Evolutionary conservation across 2,888 invertebrate genomes (phyloP), one percentile per base, ranked within the genome.

Genomic region (Lottia scabra): DNA sequence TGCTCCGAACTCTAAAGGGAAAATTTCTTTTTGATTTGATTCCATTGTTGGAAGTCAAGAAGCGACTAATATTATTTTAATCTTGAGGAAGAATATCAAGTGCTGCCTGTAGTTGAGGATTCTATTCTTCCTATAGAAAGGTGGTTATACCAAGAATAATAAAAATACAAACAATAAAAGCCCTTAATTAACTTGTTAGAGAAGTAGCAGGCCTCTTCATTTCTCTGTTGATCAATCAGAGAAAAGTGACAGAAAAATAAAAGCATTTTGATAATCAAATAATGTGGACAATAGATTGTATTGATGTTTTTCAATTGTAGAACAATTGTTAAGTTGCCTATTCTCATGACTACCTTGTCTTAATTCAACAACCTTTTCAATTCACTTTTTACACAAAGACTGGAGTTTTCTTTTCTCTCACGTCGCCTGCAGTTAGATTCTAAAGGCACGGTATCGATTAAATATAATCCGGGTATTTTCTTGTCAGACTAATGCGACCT

Each of bases 251-350:
- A 56, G 56, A 56, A 56, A 56, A 56, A 56, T 56, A 56, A 56
- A 56, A 56, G 56, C 56, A 23, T 56, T 56, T 56, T 56, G 56
- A 56, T 56, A 56, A 56, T 56, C 56, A 56, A 56, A 56, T 56
- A 56, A 19, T 56, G 56, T 56, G 23, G 23, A 56, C 56, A 56
- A 56, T 56, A 23, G 56, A 13, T 23, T 38, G 19, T 56, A 56
- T 56, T 56, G 56, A 56, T 56, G 56, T 56, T 23, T 23, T 23
- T 23, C 56, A 56, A 23, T 19, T 23, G 23, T 23, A 56, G 19
- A 56, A 56, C 19, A 56, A 56, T 56, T 56, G 23, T 56, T 23
- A 15, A 19, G 23, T 56, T 19, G 12, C 23, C 23, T 56, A 56
- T 56, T 56, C 56, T 56, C 56, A 56, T 23, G 56, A 56, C 23